Conservation (phyloP, 2,113 vertebrate species). For the Mastomys coucha region DNA sequence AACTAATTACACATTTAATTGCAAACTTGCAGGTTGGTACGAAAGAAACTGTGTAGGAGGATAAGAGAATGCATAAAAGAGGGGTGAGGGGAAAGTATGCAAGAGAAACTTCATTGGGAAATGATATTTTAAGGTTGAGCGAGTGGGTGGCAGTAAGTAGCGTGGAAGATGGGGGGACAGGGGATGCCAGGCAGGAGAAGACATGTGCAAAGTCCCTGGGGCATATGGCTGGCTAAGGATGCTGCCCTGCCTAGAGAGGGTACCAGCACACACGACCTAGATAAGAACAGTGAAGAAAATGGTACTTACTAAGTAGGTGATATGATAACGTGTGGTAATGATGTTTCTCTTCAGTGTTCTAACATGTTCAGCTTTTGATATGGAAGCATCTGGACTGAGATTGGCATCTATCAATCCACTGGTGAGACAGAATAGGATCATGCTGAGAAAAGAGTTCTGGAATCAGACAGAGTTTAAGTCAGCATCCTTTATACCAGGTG, state of each 20-base stretch:
- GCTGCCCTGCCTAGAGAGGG: background rate
- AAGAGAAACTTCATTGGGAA: background rate
- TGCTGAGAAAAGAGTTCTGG: background rate
- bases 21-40: background rate
- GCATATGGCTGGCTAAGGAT: background rate
- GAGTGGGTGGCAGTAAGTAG: background rate
- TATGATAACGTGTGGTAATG: background rate
- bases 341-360: background rate
- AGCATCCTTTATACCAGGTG: background rate
- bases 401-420: background rate
- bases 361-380: background rate
- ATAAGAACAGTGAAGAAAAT: background rate
- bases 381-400: slow-evolving; percentile 10
- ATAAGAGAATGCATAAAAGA: background rate
- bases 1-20: background rate
- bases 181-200: background rate
- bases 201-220: slow-evolving; percentile 9
- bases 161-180: background rate
- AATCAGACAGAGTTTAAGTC: background rate
- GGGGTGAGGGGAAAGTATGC: background rate
- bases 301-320: background rate
- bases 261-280: background rate
- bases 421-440: background rate
- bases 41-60: background rate
- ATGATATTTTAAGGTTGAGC: slow-evolving; percentile 24